Percentiles rank a stretch among this genome's conserved stretches.
Evolutionary conservation across 2,888 invertebrate genomes (phyloP).

Genomic region (Ferrisia virgata): DNA sequence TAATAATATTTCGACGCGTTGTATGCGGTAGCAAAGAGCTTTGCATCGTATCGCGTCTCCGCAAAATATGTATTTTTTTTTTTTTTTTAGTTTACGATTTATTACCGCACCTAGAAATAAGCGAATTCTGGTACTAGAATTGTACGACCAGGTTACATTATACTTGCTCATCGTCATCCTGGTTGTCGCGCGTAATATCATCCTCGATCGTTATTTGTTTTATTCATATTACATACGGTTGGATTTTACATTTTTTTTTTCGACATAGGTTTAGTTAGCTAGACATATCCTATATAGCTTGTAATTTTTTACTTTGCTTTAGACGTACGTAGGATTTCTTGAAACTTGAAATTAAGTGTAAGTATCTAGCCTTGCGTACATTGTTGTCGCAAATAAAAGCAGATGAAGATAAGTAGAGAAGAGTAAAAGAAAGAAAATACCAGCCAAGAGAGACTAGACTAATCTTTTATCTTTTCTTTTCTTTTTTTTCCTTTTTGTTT

Average conservation of each 20-base stretch:
- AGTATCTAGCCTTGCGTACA: too few relatives aligned
- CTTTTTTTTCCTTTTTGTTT: too few relatives aligned
- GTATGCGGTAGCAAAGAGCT: neutral
- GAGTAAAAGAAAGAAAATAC: too few relatives aligned
- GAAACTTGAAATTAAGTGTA: too few relatives aligned
- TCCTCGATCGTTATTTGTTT: constrained; percentile 1
- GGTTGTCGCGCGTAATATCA: too few relatives aligned
- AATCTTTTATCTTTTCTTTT: too few relatives aligned
- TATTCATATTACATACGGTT: neutral
- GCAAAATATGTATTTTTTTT: constrained; percentile 13
- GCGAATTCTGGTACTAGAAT: neutral
- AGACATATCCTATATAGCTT: too few relatives aligned
- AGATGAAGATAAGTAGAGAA: too few relatives aligned
- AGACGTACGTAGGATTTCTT: too few relatives aligned
- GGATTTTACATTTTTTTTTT: neutral
- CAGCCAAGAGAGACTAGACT: too few relatives aligned
- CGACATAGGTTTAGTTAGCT: neutral
- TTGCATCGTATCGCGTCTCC: neutral
- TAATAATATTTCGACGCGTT: neutral
- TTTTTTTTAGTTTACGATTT: constrained; percentile 9
- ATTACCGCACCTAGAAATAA: neutral
- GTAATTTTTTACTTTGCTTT: too few relatives aligned
- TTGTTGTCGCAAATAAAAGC: too few relatives aligned
- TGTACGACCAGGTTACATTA: neutral
- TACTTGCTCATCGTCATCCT: neutral